Conservation (phyloP, 2,797 vertebrate species). For the Gypaetus barbatus region DNA sequence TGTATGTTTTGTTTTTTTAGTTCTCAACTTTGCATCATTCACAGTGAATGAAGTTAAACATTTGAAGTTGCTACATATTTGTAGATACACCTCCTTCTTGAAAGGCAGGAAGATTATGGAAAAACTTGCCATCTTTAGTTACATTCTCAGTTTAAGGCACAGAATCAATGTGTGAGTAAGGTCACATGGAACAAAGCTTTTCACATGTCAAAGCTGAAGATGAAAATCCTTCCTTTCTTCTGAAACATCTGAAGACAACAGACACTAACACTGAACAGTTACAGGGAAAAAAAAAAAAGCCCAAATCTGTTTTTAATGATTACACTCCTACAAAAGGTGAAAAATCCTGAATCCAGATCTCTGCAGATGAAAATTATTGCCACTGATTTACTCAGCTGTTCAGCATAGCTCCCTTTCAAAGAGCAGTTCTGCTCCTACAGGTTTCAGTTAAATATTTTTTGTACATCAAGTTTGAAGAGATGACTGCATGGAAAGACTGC, state of each 20-base stretch:
- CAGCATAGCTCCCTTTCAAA: background rate
- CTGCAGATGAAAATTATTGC: background rate
- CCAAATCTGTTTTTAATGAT: background rate
- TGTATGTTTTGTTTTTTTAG: background rate
- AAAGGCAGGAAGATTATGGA: background rate
- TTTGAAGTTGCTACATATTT: background rate
- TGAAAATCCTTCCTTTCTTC: background rate
- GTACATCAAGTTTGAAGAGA: background rate
- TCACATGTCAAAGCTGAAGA: background rate
- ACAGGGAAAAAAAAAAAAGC: fast-evolving
- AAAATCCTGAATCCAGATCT: background rate
- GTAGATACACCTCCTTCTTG: background rate
- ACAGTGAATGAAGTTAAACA: background rate
- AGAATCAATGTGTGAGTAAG: background rate
- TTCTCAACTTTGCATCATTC: background rate
- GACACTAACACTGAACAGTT: background rate
- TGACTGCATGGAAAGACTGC: background rate
- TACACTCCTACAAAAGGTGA: background rate
- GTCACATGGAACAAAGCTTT: background rate
- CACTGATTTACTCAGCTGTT: background rate
- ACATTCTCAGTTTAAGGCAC: background rate
- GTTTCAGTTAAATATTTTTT: background rate
- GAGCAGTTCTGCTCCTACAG: background rate
- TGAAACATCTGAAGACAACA: background rate
- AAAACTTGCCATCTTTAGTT: background rate